Conservation (phyloP, 1,140 invertebrate genomes). For the Anadara kagoshimensis region DNA sequence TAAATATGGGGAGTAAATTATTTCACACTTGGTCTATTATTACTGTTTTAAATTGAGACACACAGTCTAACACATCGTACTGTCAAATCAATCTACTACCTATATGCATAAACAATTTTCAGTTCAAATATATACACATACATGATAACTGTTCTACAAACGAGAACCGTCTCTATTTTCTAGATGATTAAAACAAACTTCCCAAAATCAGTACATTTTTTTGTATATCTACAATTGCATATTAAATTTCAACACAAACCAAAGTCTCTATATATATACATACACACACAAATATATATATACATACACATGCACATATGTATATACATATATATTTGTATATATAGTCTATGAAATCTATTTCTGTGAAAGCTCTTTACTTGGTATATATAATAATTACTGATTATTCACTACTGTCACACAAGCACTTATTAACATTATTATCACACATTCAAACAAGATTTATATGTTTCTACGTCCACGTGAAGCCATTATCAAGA, state of each 20-base stretch:
- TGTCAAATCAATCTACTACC: no score
- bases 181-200: not conserved
- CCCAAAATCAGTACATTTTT: not conserved
- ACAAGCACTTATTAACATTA: constrained; percentile 34
- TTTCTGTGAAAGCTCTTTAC: constrained; percentile 19
- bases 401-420: constrained; percentile 11
- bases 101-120: no score
- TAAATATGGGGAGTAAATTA: no score
- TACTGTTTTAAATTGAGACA: no score
- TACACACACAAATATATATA: not conserved
- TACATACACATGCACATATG: not conserved
- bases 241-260: constrained; percentile 1
- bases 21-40: no score
- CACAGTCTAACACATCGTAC: no score
- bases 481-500: constrained; percentile 57
- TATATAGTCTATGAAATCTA: constrained; percentile 30
- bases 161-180: not conserved
- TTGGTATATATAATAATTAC: constrained; percentile 22
- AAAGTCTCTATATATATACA: constrained; percentile 1
- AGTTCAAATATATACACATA: not conserved
- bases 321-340: constrained; percentile 15
- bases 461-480: constrained; percentile 26
- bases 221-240: not conserved
- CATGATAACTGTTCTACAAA: not conserved
- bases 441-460: constrained; percentile 39